Base-by-base conservation (phyloP, 2,888 invertebrate species). In the Tolmerus cingulatus region DNA sequence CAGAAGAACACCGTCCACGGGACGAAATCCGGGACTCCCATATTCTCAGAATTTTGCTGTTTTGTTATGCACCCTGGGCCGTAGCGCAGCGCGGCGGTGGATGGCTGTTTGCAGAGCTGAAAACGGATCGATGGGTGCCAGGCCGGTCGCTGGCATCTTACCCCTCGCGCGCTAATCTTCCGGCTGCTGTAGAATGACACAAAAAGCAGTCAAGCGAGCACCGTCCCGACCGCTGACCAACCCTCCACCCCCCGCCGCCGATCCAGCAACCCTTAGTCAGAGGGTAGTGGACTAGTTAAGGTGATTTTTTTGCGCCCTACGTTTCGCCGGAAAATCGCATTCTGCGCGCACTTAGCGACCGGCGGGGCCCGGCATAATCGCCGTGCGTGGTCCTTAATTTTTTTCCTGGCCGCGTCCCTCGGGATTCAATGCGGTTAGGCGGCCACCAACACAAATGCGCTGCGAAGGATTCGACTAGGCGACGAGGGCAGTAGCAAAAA, bases 261-360 rank as follows among this genome's bases (percentile, higher is more conserved):
- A 0, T 16, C 3, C 16, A 2, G 1, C 43, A 4, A 3, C 43
- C 16, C 12, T 14, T 19, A 12, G 23, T 66, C 66, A 14, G 27
- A 27, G 23, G 66, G 66, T 51, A 51, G 66, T 16, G 43, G 43
- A 46, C 14, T 85, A 85, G 74, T 34, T 46, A 74, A 46, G 37
- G 40, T 46, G 46, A 85, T 85, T 85, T 85, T n/a, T 85, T 85
- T 85, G 43, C 43, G 43, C 43, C 57, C 19, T 34, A 46, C 37
- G 57, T 66, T 87, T 87, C 87, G 30, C 40, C 30, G 51, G 87
- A 81, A 87, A 86, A 87, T 81, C 81, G 87, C 79, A 87, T 87
- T 87, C 37, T 79, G 40, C 87, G 87, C 79, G 79, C 57, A 66
- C 74, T 78, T 87, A 57, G 40, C 66, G 66, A 8, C 66, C 66